Evolutionary conservation across 2,113 vertebrate species (phyloP).

Genomic region (Andinoacara biseriatus): DNA sequence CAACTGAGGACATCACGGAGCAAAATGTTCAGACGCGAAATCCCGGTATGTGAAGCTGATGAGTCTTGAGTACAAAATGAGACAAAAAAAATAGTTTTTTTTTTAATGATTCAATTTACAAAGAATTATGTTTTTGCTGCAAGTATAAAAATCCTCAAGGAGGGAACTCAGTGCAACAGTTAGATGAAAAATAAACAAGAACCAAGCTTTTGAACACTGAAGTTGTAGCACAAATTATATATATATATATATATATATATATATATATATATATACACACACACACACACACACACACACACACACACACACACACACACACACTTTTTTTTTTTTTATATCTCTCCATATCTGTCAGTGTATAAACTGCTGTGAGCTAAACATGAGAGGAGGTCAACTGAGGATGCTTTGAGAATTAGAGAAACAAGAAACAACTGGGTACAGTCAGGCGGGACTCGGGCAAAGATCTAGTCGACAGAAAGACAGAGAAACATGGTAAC

Average conservation of each 20-base stretch:
- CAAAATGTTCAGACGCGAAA: not conserved
- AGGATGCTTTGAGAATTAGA: conserved; percentile 54
- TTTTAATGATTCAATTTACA: not conserved
- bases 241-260: too few relatives aligned
- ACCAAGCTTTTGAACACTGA: too few relatives aligned
- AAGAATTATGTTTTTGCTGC: not conserved
- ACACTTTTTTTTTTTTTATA: too few relatives aligned
- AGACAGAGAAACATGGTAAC: not conserved
- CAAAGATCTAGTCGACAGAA: conserved; percentile 19
- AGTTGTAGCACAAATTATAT: too few relatives aligned
- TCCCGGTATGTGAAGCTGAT: not conserved
- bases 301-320: too few relatives aligned
- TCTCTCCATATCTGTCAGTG: too few relatives aligned
- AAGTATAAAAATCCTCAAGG: not conserved
- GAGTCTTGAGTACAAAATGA: not conserved
- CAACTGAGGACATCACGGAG: conserved; percentile 81
- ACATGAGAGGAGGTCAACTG: conserved; percentile 57
- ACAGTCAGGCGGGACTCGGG: conserved; percentile 1
- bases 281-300: too few relatives aligned
- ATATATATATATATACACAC: too few relatives aligned
- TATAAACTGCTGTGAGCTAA: conserved; percentile 51
- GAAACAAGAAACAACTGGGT: conserved; percentile 23
- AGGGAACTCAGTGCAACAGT: not conserved
- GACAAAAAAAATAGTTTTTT: not conserved
- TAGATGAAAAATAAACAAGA: too few relatives aligned